Evolutionary conservation across 2,888 invertebrate species (phyloP).

Genomic region (Teleogryllus oceanicus): DNA sequence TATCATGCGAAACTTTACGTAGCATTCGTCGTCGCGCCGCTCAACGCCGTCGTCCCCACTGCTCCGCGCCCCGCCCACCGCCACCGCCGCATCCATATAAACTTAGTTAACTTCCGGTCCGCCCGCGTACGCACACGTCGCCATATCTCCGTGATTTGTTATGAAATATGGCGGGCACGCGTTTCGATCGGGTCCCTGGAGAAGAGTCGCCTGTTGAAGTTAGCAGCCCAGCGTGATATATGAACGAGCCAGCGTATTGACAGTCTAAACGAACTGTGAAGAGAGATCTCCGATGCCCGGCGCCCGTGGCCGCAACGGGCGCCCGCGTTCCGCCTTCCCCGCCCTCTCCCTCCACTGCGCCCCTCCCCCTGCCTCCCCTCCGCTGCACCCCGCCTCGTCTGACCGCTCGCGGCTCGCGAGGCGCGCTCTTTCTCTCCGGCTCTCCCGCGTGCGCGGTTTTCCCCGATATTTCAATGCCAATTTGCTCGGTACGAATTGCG

Average conservation of each 20-base stretch:
- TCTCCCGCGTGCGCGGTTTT: too few relatives aligned
- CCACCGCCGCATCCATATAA: not conserved
- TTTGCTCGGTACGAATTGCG: too few relatives aligned
- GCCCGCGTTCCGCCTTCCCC: too few relatives aligned
- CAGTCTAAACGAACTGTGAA: constrained; percentile 18
- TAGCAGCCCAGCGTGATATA: constrained; percentile 2
- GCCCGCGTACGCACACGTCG: not conserved
- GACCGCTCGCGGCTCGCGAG: too few relatives aligned
- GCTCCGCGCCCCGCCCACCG: too few relatives aligned
- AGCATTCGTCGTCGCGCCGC: not conserved
- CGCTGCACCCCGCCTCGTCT: too few relatives aligned
- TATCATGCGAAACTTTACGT: constrained; percentile 9
- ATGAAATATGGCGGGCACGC: constrained; percentile 6
- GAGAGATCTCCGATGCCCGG: not conserved
- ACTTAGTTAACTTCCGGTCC: constrained; percentile 1
- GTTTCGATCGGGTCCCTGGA: not conserved
- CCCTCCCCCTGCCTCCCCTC: too few relatives aligned
- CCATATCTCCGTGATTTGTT: constrained; percentile 9
- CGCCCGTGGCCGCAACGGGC: too few relatives aligned
- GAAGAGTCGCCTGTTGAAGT: not conserved
- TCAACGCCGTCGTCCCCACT: too few relatives aligned
- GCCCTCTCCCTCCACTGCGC: too few relatives aligned
- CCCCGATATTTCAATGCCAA: too few relatives aligned
- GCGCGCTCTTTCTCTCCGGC: too few relatives aligned
- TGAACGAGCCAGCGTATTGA: not conserved